A percentile compares a stretch with the other conserved stretches of the same genome.
Evolutionary conservation across 2,797 vertebrate species (phyloP).

Genomic region (Apogon talboti): DNA sequence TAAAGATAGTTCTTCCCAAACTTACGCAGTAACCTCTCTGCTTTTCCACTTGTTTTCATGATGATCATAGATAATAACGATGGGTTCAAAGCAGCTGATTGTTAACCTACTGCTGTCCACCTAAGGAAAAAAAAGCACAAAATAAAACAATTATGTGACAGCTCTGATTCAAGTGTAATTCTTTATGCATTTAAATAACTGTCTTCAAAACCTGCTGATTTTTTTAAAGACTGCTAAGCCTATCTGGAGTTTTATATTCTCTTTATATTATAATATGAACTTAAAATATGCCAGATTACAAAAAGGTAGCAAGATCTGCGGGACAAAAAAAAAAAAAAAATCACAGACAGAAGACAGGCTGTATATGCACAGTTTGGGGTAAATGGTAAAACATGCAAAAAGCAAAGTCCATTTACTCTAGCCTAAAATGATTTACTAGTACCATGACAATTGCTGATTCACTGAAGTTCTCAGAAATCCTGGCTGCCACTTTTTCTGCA

Average conservation of each 20-base stretch:
- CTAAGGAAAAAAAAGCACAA: slow-evolving; percentile 67
- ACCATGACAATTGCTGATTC: slow-evolving; percentile 96
- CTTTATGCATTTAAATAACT: too few relatives aligned
- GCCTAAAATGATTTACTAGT: slow-evolving; percentile 20
- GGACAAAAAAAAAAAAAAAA: too few relatives aligned
- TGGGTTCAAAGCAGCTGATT: slow-evolving; percentile 91
- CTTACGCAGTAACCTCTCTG: slow-evolving; percentile 92
- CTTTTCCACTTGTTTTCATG: slow-evolving; percentile 96
- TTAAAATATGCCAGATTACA: too few relatives aligned
- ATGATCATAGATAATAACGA: slow-evolving; percentile 92
- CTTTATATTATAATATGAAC: too few relatives aligned
- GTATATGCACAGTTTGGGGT: neutral
- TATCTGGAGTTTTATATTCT: too few relatives aligned
- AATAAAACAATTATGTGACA: slow-evolving; percentile 1
- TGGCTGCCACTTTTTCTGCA: slow-evolving; percentile 94
- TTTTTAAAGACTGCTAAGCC: too few relatives aligned
- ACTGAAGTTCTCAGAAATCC: slow-evolving; percentile 93
- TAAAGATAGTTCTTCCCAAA: slow-evolving; percentile 32
- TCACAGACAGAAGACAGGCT: too few relatives aligned
- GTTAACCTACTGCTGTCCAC: slow-evolving; percentile 94
- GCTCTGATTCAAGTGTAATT: neutral
- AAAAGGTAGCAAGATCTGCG: too few relatives aligned
- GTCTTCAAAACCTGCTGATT: too few relatives aligned
- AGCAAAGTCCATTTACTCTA: neutral
- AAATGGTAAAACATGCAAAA: neutral